Evolutionary conservation across 1,140 invertebrate genomes (phyloP), one percentile per base, ranked within the genome.

Genomic region (Agrilus planipennis): DNA sequence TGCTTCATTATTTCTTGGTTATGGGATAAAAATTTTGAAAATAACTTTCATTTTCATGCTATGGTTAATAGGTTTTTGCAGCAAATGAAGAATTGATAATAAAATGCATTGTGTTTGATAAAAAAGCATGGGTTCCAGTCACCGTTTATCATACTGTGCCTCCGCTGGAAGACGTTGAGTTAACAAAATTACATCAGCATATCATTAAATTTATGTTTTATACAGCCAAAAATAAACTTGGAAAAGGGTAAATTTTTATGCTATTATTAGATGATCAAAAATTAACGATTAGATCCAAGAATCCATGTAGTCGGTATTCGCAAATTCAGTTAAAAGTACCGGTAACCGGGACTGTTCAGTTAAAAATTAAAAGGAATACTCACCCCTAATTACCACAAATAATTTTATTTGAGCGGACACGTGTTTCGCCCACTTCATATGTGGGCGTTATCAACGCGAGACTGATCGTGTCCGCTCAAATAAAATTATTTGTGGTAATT

Each of bases 161-260:
- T 15, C 28, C 38, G 2, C 14, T 53, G 21, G 27, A 31, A 18
- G 40, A 36, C 22, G 35, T 36, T 6, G 49, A 51, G 9, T 35
- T 53, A 34, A 30, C 44, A n/a, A 22, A 27, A 9, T 39, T 53
- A 2, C 41, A 45, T 25, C n/a, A 42, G 2, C 21, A 41, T 20
- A 41, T 48, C 20, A 41, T 53, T 20, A 31, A 46, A 4, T 48
- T 50, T 31, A 17, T 37, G 4, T 31, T 50, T 16, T 43, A 22
- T 15, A 36, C 30, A 0, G 41, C 37, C 10, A 46, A 46, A 32
- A 42, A 27, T 11, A 47, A 50, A 45, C 12, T 47, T 6, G 39
- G 20, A 22, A 31, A 34, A 17, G 34, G 29, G 47, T 49, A 46
- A 37, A n/a, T n/a, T n/a, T n/a, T n/a, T 22, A 18, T 17, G 16